Evolutionary conservation across 2,797 vertebrate genomes (phyloP), one percentile per base, ranked within the genome.

Genomic region (Centroberyx gerrardi): DNA sequence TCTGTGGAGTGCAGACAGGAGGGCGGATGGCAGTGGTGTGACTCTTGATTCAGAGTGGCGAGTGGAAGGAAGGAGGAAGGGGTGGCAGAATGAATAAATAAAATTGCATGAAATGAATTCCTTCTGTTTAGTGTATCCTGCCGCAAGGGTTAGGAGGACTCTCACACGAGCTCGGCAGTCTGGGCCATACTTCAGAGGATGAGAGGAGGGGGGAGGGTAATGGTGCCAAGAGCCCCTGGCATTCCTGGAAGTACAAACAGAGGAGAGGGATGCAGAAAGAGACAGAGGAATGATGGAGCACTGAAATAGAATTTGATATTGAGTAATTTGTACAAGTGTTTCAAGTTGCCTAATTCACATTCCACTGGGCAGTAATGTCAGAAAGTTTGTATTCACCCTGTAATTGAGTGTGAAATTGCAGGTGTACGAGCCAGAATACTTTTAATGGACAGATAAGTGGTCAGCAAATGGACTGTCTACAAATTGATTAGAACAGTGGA

Each of bases 371-470:
- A 80, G 78, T 42, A 44, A 78, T 72, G 48, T 71, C 62, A 12
- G 33, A 76, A 86, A 78, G 77, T 82, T 89, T 88, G 38, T 69
- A 59, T 83, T 71, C 38, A 18, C 22, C 1, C 48, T 78, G 67
- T 86, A 88, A 91, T 88, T 80, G 60, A 78, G 75, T 87, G 86
- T 89, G 82, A 91, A 93, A 92, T 93, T 85, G 70, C 73, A 85
- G 84, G 76, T 90, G 87, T 83, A 56, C 31, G 28, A 63, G 76
- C 80, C 62, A 53, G 46, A 36, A 72, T 68, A 46, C 29, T 36
- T 81, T 82, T 73, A 63, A 36, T 79, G 49, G 54, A 36, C 51
- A 62, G 7, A 60, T 55, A 72, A 72, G 48, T 55, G 66, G 63
- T 68, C 65, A 79, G 84, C 68, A 75, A 83, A 68, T 67, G 33